A percentile compares a stretch with the other conserved stretches of the same genome.
These are phyloP conservation scores for Penaeus chinensis DNA, from an alignment of 1,140 invertebrate species.

Conservation along the genomic window DNA sequence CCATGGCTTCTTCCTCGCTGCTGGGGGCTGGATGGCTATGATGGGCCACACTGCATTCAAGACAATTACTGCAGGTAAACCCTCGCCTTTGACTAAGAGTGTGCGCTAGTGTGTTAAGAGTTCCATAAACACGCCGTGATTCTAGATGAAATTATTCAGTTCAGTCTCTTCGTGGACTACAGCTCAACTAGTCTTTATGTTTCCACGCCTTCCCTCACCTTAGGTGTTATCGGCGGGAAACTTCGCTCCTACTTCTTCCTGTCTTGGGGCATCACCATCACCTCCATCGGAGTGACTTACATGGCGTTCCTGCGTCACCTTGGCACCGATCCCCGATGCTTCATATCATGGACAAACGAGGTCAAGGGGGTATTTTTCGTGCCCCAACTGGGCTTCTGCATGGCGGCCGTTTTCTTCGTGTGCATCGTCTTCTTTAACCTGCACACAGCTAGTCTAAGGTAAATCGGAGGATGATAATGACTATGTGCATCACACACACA, in stretches of 20 bases:
- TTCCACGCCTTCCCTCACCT: constrained; percentile 1
- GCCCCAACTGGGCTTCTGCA: constrained; percentile 33
- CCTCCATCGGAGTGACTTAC: constrained; percentile 48
- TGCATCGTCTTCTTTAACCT: constrained; percentile 58
- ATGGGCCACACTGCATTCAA: constrained; percentile 65
- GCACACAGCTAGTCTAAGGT: constrained; percentile 50
- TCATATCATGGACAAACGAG: constrained; percentile 53
- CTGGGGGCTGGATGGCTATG: constrained; percentile 64
- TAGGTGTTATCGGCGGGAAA: constrained; percentile 65
- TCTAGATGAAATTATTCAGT: neutral
- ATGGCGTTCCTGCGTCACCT: constrained; percentile 48
- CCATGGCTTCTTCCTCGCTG: constrained; percentile 65
- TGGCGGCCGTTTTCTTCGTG: constrained; percentile 54
- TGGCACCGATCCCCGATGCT: constrained; percentile 63
- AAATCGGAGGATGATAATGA: neutral
- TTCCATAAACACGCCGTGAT: neutral
- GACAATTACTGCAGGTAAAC: constrained; percentile 64
- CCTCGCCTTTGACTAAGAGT: no score
- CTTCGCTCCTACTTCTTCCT: constrained; percentile 64
- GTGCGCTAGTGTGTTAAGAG: neutral
- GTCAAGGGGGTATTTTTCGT: constrained; percentile 53
- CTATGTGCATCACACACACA: neutral
- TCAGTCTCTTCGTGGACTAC: neutral
- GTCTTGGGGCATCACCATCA: constrained; percentile 64
- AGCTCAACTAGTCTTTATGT: neutral